Base-by-base conservation (phyloP, 2,888 invertebrate species). In the Hymenopus coronatus region DNA sequence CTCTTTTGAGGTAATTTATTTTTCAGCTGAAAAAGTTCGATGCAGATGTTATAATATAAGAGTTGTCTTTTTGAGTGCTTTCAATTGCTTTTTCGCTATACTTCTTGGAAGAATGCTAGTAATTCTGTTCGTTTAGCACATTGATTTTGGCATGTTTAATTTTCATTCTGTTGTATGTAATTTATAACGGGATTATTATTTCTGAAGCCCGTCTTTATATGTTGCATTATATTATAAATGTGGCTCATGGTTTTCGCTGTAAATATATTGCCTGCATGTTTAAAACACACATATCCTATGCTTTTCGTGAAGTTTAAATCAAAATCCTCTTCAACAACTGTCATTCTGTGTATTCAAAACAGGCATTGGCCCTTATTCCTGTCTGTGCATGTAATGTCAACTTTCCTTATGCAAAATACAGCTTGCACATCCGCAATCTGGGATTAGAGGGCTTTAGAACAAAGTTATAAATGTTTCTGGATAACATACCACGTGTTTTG, bases 211-310 rank as follows among this genome's bases (percentile, higher is more conserved):
- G 25, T 70, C 9, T 40, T 70, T 70, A 20, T 8, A 70, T 70
- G 20, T 70, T 70, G 54, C 54, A 70, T 20, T 70, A 15, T 70
- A 70, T 70, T 3, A 54, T 70, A 70, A 70, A 70, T 70, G 54
- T 70, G 54, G 20, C 25, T 70, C 15, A 20, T 70, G 54, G 54
- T 70, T 70, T 25, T 12, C n/a, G n/a, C 40, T 87, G 87, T 87
- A 87, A 46, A 87, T 87, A 82, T 87, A 82, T 27, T 87, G 87
- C 87, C 33, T 87, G 87, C 87, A 82, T 82, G 81, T 28, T 85
- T 40, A 54, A 85, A 85, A 40, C 25, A 15, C 54, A 40, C 54
- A 85, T 54, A 8, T 28, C 20, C 27, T 85, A 27, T 85, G n/a
- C 12, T 54, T 25, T 84, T 84, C 83, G n/a, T 27, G 54, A 70